These are phyloP conservation scores for Eupelmus urozonus DNA, from an alignment of 2,888 invertebrate species.

Conservation along the genomic window DNA sequence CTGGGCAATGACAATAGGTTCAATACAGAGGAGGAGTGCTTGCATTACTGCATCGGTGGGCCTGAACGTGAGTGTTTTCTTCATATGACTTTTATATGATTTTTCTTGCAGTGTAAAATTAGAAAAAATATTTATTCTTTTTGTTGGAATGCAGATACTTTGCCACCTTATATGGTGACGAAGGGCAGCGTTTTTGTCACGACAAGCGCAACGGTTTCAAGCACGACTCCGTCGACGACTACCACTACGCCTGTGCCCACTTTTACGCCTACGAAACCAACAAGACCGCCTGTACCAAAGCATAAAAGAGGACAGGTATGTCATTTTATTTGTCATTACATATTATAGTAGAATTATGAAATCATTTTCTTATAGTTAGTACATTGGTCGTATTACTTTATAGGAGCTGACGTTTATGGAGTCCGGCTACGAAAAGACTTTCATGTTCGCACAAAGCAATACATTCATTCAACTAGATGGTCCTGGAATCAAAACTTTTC, in stretches of 20 bases:
- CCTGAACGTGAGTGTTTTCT: conserved; percentile 73
- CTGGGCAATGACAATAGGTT: conserved; percentile 85
- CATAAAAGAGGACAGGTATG: conserved; percentile 83
- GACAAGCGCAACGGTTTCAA: conserved; percentile 74
- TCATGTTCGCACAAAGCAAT: conserved; percentile 94
- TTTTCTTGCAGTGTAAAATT: neutral
- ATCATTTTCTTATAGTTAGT: neutral
- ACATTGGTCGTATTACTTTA: neutral
- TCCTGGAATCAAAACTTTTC: conserved; percentile 93
- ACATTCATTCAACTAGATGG: conserved; percentile 94
- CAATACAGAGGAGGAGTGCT: conserved; percentile 83
- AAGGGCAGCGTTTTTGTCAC: conserved; percentile 74
- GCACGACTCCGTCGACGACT: conserved; percentile 79
- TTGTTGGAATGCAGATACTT: conserved; percentile 77
- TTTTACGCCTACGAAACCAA: conserved; percentile 77
- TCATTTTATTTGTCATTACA: too few species aligned
- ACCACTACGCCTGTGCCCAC: conserved; percentile 72
- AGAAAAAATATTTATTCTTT: neutral
- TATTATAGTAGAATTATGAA: neutral
- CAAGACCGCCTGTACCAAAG: conserved; percentile 84
- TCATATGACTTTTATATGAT: neutral
- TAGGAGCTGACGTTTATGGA: conserved; percentile 90
- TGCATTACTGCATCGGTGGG: conserved; percentile 82
- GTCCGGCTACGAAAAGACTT: conserved; percentile 90
- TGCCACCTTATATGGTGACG: conserved; percentile 78